Evolutionary conservation across 2,888 invertebrate genomes (phyloP).

Genomic region (Eudasyphora cyanicolor): DNA sequence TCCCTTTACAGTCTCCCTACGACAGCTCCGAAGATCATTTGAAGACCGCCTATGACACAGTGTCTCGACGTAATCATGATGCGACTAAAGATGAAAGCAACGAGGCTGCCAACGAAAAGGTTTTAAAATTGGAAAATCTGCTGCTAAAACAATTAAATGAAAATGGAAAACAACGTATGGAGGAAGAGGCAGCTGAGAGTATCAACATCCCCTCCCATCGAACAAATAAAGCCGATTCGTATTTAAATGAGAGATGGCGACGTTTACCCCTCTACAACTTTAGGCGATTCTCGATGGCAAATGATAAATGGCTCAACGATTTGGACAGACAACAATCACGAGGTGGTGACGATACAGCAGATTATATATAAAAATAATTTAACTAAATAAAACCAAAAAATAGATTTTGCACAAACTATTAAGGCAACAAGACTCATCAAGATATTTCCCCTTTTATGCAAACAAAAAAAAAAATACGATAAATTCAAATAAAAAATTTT

Average conservation of each 20-base stretch:
- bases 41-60: not conserved
- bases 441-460: constrained; percentile 45
- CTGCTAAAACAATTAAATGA: constrained; percentile 36
- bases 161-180: constrained; percentile 10
- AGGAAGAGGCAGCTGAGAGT: not conserved
- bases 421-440: constrained; percentile 45
- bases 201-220: no score
- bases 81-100: not conserved
- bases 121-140: constrained; percentile 38
- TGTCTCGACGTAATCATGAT: not conserved
- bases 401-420: no score
- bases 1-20: constrained; percentile 25
- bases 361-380: constrained; percentile 54
- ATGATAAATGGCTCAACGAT: constrained; percentile 46
- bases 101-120: not conserved
- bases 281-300: not conserved
- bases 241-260: constrained; percentile 52
- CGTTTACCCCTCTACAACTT: constrained; percentile 48
- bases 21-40: constrained; percentile 43
- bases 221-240: not conserved
- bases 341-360: constrained; percentile 7
- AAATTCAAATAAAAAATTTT: not conserved
- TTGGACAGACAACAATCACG: constrained; percentile 36
- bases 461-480: not conserved
- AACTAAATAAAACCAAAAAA: not conserved